A percentile compares a stretch with the other conserved stretches of the same genome.
Conservation (phyloP, 2,113 vertebrate species). For the Psilopogon haemacephalus region DNA sequence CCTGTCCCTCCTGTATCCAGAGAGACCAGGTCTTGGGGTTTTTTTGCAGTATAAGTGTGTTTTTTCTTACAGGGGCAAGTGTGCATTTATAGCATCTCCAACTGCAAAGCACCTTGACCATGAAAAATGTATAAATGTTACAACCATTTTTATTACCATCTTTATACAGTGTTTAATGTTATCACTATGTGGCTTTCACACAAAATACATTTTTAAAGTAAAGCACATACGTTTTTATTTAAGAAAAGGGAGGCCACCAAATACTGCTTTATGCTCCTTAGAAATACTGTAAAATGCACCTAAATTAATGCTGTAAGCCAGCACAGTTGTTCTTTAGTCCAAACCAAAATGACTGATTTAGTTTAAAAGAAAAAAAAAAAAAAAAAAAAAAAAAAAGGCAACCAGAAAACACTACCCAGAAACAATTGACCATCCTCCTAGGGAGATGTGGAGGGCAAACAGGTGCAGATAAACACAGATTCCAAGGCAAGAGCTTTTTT, state of each 20-base stretch:
- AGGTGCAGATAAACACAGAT: background rate
- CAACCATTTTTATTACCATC: conserved; percentile 1
- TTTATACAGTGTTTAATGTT: conserved; percentile 30
- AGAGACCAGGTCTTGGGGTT: accelerated
- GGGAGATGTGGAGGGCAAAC: background rate
- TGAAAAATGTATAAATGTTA: conserved; percentile 57
- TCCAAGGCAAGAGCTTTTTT: background rate
- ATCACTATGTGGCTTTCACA: conserved; percentile 13
- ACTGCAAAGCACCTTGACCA: background rate
- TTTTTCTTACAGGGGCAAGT: background rate
- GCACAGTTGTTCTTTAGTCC: background rate
- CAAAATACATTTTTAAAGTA: conserved; percentile 47
- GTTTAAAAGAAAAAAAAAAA: too few species aligned
- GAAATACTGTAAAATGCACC: background rate
- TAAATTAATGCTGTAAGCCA: background rate
- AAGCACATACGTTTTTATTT: conserved; percentile 17
- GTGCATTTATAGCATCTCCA: background rate
- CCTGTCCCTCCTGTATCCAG: background rate
- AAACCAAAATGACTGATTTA: background rate
- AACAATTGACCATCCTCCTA: background rate
- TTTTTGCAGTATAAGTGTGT: background rate
- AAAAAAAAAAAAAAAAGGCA: background rate
- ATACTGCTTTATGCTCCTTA: background rate
- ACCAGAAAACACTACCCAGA: background rate
- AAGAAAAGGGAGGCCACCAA: background rate